A percentile compares a stretch with the other conserved stretches of the same genome.
phyloP scores from a whole-genome alignment of 2,797 vertebrate species.

The Artibeus jamaicensis region DNA sequence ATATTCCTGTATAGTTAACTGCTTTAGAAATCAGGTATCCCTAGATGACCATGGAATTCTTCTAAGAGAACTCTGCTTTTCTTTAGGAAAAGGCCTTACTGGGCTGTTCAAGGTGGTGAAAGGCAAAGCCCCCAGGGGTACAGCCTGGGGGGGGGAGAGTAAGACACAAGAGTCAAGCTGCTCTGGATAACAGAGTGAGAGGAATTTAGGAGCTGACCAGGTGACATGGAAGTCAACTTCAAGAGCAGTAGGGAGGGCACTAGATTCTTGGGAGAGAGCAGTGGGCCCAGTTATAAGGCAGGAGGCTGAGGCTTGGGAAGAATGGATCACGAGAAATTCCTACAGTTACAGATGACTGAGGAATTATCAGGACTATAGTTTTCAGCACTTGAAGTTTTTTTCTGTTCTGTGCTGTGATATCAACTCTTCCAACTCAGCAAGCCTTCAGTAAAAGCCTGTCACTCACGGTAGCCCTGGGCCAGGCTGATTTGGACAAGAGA shows the following conservation, averaged over 20 bases:
- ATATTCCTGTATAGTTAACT: not conserved
- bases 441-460: not conserved
- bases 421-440: not conserved
- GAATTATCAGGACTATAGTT: not conserved
- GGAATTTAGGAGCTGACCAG: not conserved
- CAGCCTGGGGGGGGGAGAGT: not conserved
- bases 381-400: not conserved
- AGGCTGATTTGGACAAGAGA: not conserved
- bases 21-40: not conserved
- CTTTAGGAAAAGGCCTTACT: not conserved
- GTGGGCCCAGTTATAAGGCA: not conserved
- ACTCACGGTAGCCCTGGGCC: not conserved
- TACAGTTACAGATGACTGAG: not conserved
- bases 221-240: not conserved
- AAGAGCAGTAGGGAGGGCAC: rapidly evolving
- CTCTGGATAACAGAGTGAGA: not conserved
- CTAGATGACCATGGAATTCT: not conserved
- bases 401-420: not conserved
- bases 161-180: rapidly evolving
- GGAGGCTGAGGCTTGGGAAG: not conserved
- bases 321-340: not conserved
- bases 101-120: not conserved
- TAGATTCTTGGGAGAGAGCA: not conserved
- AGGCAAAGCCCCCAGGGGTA: not conserved
- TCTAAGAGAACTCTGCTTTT: not conserved